phyloP scores from a whole-genome alignment of 2,888 invertebrate species.

The Hirtodrosophila trivittata region DNA sequence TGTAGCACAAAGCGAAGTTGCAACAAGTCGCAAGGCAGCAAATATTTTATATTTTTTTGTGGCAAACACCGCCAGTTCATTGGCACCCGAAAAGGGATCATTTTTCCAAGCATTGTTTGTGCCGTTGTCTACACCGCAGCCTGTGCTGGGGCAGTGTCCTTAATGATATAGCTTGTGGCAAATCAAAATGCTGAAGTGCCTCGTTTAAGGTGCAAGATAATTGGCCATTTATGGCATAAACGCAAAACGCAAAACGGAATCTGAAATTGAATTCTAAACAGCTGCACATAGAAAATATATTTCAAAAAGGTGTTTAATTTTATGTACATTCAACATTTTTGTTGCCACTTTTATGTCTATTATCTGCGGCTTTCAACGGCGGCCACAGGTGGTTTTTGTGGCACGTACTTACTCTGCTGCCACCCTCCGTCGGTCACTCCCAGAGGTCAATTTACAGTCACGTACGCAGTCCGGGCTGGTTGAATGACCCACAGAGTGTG shows the following conservation, averaged over 20 bases:
- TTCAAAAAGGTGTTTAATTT: slow-evolving; percentile 27
- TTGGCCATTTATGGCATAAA: slow-evolving; percentile 63
- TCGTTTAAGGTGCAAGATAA: slow-evolving; percentile 58
- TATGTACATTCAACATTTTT: slow-evolving; percentile 19
- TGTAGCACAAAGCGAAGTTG: slow-evolving; percentile 27
- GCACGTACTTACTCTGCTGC: slow-evolving; percentile 14
- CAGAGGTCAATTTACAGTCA: slow-evolving; percentile 63
- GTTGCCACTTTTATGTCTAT: slow-evolving; percentile 46
- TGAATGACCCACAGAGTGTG: slow-evolving; percentile 56
- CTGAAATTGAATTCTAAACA: slow-evolving; percentile 46
- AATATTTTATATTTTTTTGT: slow-evolving; percentile 6
- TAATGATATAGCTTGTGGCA: slow-evolving; percentile 24
- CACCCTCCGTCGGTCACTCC: slow-evolving; percentile 30
- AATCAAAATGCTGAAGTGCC: slow-evolving; percentile 29
- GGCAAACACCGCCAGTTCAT: slow-evolving; percentile 28
- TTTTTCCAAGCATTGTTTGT: slow-evolving; percentile 4
- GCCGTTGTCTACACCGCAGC: slow-evolving; percentile 25
- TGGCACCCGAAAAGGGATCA: slow-evolving; percentile 30
- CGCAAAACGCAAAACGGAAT: slow-evolving; percentile 12
- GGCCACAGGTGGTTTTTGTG: slow-evolving; percentile 65
- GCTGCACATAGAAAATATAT: slow-evolving; percentile 3
- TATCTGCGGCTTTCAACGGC: slow-evolving; percentile 23
- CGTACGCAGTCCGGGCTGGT: slow-evolving; percentile 42
- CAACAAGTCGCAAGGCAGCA: too few relatives aligned
- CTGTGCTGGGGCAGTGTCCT: slow-evolving; percentile 32